These are phyloP conservation scores for Zootoca vivipara DNA, from an alignment of 2,113 vertebrate species.

Conservation along the genomic window DNA sequence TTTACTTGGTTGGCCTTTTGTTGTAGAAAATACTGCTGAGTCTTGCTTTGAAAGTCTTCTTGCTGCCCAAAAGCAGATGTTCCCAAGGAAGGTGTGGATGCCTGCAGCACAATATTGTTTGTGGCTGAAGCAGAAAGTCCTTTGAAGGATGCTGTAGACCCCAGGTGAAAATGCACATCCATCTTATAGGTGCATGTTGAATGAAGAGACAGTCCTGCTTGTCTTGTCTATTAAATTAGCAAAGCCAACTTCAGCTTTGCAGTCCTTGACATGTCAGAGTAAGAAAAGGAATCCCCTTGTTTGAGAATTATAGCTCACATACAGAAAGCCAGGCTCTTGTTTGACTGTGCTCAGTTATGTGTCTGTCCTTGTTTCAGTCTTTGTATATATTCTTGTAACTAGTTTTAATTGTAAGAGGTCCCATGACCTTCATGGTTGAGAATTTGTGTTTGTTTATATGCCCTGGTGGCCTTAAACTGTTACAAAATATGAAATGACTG, in stretches of 20 bases:
- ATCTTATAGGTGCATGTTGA: neutral
- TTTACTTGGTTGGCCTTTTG: neutral
- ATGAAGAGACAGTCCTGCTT: neutral
- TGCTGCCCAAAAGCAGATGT: neutral
- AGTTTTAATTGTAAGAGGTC: neutral
- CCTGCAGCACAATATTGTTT: neutral
- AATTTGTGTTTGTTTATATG: neutral
- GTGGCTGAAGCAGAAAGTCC: neutral
- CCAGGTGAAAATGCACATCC: neutral
- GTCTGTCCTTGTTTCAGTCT: neutral
- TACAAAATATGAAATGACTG: neutral
- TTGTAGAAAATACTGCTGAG: neutral
- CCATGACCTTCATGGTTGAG: neutral
- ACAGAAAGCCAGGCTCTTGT: neutral
- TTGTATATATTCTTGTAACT: neutral
- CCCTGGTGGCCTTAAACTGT: neutral
- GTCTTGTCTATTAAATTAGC: neutral
- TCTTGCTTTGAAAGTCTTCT: neutral
- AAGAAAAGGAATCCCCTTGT: neutral
- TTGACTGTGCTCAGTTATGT: neutral
- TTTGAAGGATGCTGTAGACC: neutral
- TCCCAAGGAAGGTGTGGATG: neutral
- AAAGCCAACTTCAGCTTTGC: neutral
- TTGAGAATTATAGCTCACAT: neutral
- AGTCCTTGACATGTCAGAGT: neutral